Evolutionary conservation across 1,140 invertebrate species (phyloP), one percentile per base, ranked within the genome.

Genomic region (silkworm (Bombyx mori)): DNA sequence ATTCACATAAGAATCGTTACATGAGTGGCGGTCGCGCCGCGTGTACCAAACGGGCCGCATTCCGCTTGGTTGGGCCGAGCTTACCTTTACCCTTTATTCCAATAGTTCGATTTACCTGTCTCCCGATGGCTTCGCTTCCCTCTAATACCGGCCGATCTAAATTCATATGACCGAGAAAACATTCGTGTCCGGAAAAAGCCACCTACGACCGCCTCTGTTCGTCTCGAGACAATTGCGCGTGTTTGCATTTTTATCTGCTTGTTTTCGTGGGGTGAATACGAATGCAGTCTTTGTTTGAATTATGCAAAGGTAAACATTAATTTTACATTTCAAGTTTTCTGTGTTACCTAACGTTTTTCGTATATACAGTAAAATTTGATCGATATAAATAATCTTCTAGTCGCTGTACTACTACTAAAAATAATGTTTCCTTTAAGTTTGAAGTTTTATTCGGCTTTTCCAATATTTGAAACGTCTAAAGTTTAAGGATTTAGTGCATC

Each of bases 211-310:
- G 65, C 72, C 67, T 71, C 68, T 65, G 71, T 77, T 73, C 77
- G 74, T 75, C 71, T 71, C 12, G 74, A 77, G 77, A 82, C 74
- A 79, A 85, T 85, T 85, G 81, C 69, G 68, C 68, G 60, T 82
- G 79, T 85, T 83, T 81, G 82, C 82, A 86, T 81, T 83, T 86
- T 82, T 82, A 83, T 83, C 69, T 79, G 76, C 71, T 81, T 79
- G 71, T 83, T 81, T 83, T 86, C 77, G 79, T 78, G 75, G 71
- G 68, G 68, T 69, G 77, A 82, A 86, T 86, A 77, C 70, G 71
- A 78, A 86, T 82, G 69, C 71, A 69, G 66, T 67, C 72, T 80
- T 77, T 77, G 71, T 82, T 70, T 76, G 67, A 66, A 75, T 68
- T 56, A 53, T 67, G 61, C 68, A 67, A 68, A 76, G 69, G 73